Conservation (phyloP, 2,113 vertebrate genomes). For the Ammodytes dubius region DNA sequence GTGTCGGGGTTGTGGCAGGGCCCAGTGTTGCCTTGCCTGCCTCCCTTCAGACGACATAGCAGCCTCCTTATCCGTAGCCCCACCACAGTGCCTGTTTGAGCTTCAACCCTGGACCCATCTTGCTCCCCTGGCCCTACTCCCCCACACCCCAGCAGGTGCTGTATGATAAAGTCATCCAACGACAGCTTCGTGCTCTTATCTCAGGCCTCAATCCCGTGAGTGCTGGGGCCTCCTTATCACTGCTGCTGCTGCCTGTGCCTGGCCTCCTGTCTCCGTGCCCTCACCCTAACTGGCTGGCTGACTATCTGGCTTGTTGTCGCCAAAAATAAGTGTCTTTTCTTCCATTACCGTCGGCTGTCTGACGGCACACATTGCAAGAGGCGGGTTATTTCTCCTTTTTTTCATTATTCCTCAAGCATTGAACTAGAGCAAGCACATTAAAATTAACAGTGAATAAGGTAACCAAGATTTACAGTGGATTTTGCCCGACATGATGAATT, state of each 20-base stretch:
- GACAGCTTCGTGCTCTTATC: slow-evolving; percentile 79
- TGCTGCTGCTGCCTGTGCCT: slow-evolving; percentile 56
- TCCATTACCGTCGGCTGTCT: slow-evolving; percentile 49
- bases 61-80: slow-evolving; percentile 23
- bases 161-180: slow-evolving; percentile 82
- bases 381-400: slow-evolving; percentile 34
- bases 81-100: slow-evolving; percentile 33
- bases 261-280: slow-evolving; percentile 66
- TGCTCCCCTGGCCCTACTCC: slow-evolving; percentile 44
- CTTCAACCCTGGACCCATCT: slow-evolving; percentile 8
- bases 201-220: slow-evolving; percentile 71
- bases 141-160: slow-evolving; percentile 47
- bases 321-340: slow-evolving; percentile 59
- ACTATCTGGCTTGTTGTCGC: slow-evolving; percentile 56
- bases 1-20: slow-evolving; percentile 27
- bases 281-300: slow-evolving; percentile 52
- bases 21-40: neutral
- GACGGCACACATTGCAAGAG: slow-evolving; percentile 31
- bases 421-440: slow-evolving; percentile 28
- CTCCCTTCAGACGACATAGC: neutral
- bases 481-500: neutral
- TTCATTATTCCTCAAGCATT: slow-evolving; percentile 7
- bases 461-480: slow-evolving; percentile 36
- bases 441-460: slow-evolving; percentile 24
- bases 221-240: slow-evolving; percentile 82